Conservation (phyloP, 2,113 vertebrate species). For the Calypte anna region DNA sequence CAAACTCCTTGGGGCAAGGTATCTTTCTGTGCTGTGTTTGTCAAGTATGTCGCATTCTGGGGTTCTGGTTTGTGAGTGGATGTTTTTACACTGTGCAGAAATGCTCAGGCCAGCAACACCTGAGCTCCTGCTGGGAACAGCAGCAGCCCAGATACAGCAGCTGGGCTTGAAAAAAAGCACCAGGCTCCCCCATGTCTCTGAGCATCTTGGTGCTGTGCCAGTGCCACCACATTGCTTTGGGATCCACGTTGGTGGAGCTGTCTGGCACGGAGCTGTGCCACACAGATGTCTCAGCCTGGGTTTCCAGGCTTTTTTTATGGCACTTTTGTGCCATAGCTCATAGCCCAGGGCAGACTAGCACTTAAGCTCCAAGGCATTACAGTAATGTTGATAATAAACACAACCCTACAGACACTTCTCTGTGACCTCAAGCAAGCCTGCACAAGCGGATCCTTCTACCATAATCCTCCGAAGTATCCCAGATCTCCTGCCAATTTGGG, state of each 20-base stretch:
- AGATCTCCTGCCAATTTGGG: neutral
- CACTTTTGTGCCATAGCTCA: neutral
- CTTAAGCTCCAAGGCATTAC: neutral
- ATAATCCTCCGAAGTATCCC: neutral
- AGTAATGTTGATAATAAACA: neutral
- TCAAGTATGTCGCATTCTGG: neutral
- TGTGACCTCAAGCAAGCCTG: neutral
- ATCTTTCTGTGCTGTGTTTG: conserved; percentile 7
- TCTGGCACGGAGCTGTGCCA: neutral
- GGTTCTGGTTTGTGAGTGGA: neutral
- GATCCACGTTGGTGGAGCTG: fast-evolving
- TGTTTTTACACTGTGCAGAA: neutral
- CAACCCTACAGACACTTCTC: neutral
- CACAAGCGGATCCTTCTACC: neutral
- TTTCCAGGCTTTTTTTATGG: neutral
- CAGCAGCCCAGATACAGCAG: neutral
- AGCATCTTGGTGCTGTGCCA: neutral
- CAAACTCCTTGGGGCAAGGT: conserved; percentile 61
- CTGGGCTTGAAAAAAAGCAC: neutral
- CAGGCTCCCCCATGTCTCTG: fast-evolving
- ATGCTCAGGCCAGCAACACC: neutral
- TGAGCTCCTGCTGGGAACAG: neutral
- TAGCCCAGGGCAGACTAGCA: neutral
- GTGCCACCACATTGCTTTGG: fast-evolving
- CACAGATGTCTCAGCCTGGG: neutral